phyloP scores from a whole-genome alignment of 2,797 vertebrate genomes.

The Serranus cabrilla region DNA sequence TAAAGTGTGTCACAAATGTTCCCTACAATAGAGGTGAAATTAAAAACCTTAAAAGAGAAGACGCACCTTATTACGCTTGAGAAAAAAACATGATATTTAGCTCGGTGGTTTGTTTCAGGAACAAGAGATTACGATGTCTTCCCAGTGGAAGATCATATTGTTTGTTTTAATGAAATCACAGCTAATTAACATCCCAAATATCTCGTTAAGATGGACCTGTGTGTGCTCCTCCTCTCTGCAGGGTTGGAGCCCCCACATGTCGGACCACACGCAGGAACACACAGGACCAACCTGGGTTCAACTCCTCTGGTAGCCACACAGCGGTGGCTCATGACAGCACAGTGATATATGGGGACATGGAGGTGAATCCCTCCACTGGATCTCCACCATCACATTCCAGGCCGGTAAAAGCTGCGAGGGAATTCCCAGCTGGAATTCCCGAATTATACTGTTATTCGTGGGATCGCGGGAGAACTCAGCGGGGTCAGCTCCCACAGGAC shows the following conservation, averaged over 20 bases:
- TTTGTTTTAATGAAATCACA: not conserved
- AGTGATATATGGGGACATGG: slow-evolving; percentile 34
- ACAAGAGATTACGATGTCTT: not conserved
- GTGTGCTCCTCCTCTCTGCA: not conserved
- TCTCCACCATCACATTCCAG: slow-evolving; percentile 38
- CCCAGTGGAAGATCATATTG: not conserved
- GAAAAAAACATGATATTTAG: not conserved
- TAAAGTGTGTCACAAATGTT: not conserved
- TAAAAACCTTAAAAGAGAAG: not conserved
- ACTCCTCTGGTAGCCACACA: slow-evolving; percentile 19
- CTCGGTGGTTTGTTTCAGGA: slow-evolving; percentile 7
- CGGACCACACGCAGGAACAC: not conserved
- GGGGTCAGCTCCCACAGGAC: slow-evolving; percentile 66
- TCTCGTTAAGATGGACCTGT: not conserved
- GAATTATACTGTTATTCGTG: slow-evolving; percentile 44
- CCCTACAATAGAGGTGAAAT: not conserved
- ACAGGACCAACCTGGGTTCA: slow-evolving; percentile 20
- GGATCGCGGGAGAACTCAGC: slow-evolving; percentile 64
- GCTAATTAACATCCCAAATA: not conserved
- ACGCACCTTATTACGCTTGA: not conserved
- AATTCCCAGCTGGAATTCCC: slow-evolving; percentile 68
- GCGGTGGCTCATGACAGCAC: slow-evolving; percentile 17
- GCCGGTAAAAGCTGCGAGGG: slow-evolving; percentile 30
- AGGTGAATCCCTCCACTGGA: slow-evolving; percentile 26
- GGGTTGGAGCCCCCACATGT: not conserved